Base-by-base conservation (phyloP, 1,140 invertebrate genomes). In the Temnothorax curvispinosus region DNA sequence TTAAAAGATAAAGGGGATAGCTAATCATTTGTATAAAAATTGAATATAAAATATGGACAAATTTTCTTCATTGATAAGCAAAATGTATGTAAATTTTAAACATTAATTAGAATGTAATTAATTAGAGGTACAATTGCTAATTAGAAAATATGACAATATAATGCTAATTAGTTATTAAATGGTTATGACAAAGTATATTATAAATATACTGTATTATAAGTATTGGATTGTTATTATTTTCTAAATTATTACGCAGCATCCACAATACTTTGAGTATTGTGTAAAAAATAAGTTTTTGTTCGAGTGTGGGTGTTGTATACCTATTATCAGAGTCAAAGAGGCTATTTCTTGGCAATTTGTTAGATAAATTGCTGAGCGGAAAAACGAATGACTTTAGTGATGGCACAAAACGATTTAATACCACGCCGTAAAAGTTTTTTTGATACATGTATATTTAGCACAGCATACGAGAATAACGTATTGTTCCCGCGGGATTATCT, bases 401-500 rank as follows among this genome's bases (percentile, higher is more conserved):
- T 62, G 18, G n/a, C 54, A 47, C 13, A 74, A 74, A 74, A 56
- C 27, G 67, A 60, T 71, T 72, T 82, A 82, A 74, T 60, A 60
- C n/a, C 47, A n/a, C 35, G 1, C 18, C 13, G 8, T 50, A 38
- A 62, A 75, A 62, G 27, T 75, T 60, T 60, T 60, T 60, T 74
- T 71, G 27, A 60, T n/a, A 13, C 21, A 47, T 47, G 13, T 50
- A 18, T 35, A 75, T 74, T 84, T 75, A 84, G 41, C 38, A 13
- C n/a, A 27, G 8, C 11, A 58, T 72, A 32, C 52, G 38, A 72
- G 67, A 58, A 7, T 60, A 69, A 81, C 38, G 50, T 38, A 60
- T 84, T 75, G 44, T 75, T 50, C 54, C 41, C n/a, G 69, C 56
- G 69, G 13, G 69, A 84, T 84, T 84, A 75, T n/a, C 54, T 58